Conservation (phyloP, 2,113 vertebrate species). For the Phrynosoma blainvillii region DNA sequence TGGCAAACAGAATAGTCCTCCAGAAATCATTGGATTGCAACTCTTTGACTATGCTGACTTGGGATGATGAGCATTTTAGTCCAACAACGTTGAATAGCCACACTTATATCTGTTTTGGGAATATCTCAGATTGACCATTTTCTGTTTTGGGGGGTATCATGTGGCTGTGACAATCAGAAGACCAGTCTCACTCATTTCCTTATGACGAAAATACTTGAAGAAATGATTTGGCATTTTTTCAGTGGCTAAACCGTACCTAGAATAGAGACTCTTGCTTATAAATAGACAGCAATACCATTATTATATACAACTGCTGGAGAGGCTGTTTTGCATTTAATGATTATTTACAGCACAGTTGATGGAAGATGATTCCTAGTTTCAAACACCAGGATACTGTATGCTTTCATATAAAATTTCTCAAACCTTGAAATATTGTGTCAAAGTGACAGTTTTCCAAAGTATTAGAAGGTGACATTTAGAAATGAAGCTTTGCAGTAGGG, state of each 20-base stretch:
- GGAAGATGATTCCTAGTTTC: conserved; percentile 34
- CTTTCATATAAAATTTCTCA: conserved; percentile 26
- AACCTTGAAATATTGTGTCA: conserved; percentile 32
- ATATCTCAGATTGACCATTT: background rate
- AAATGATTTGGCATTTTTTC: background rate
- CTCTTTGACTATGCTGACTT: background rate
- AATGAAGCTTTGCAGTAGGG: conserved; percentile 23
- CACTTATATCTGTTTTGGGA: background rate
- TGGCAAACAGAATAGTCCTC: too few relatives aligned
- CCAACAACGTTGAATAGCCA: background rate
- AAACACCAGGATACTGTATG: background rate
- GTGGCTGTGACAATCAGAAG: background rate
- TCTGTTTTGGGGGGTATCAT: background rate
- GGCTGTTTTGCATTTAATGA: conserved; percentile 34
- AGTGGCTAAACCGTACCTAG: background rate
- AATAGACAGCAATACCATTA: background rate
- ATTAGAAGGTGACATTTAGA: conserved; percentile 19
- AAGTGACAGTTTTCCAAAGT: conserved; percentile 21
- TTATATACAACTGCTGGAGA: background rate
- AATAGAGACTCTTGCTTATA: background rate
- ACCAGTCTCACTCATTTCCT: background rate
- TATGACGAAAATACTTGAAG: background rate
- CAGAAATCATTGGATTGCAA: background rate
- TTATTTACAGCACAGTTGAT: conserved; percentile 31
- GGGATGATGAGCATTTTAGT: background rate